Percentiles rank a stretch among this genome's conserved stretches.
Evolutionary conservation across 1,140 invertebrate genomes (phyloP).

Genomic region (Belonocnema kinseyi): DNA sequence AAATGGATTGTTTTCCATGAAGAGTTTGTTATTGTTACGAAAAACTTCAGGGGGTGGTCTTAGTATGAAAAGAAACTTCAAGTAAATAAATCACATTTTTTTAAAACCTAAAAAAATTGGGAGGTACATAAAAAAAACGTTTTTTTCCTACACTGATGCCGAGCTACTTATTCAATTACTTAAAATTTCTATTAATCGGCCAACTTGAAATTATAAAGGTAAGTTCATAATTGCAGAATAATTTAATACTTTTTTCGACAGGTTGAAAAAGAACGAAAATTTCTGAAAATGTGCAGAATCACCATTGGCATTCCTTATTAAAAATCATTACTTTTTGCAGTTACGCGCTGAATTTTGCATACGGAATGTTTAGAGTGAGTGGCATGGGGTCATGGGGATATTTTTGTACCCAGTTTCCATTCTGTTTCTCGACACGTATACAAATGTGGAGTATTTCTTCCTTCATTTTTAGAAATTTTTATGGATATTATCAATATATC

Average conservation of each 20-base stretch:
- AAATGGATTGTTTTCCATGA: too few species aligned
- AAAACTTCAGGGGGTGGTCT: too few species aligned
- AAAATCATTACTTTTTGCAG: not conserved
- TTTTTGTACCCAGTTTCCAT: not conserved
- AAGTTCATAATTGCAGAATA: too few species aligned
- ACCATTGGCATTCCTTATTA: not conserved
- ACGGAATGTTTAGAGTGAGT: not conserved
- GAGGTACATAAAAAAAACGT: too few species aligned
- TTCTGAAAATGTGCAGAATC: not conserved
- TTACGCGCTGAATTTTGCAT: not conserved
- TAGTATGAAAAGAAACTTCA: too few species aligned
- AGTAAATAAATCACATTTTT: too few species aligned
- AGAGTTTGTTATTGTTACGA: too few species aligned
- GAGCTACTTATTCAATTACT: too few species aligned
- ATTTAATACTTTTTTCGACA: not conserved
- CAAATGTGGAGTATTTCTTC: constrained; percentile 4
- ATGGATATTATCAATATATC: not conserved
- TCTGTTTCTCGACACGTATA: not conserved
- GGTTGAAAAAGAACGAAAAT: not conserved
- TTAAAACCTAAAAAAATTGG: too few species aligned
- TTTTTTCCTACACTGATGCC: too few species aligned
- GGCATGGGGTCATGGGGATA: not conserved
- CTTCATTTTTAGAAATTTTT: not conserved
- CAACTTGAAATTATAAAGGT: too few species aligned
- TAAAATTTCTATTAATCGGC: too few species aligned